These are phyloP conservation scores for Pycnonotus jocosus DNA, from an alignment of 2,113 vertebrate species.

Conservation along the genomic window DNA sequence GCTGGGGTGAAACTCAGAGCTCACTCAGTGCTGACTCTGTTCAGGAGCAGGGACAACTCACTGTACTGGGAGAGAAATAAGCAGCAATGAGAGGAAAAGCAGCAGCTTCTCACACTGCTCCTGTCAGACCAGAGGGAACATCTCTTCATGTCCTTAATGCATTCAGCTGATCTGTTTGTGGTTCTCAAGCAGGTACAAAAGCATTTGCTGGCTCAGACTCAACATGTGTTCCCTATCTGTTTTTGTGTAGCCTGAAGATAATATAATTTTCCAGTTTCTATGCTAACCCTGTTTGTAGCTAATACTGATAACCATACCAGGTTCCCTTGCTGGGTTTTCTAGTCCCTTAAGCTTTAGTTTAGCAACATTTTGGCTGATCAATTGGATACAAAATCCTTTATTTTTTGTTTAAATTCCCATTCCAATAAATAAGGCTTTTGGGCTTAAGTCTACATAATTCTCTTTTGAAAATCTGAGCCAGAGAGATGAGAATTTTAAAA, in stretches of 20 bases:
- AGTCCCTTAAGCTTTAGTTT: constrained; percentile 30
- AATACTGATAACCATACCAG: constrained; percentile 5
- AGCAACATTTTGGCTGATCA: constrained; percentile 56
- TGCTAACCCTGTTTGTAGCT: neutral
- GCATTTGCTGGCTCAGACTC: neutral
- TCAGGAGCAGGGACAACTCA: neutral
- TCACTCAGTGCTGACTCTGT: accelerated
- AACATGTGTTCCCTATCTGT: neutral
- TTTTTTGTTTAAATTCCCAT: constrained; percentile 50
- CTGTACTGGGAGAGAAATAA: neutral
- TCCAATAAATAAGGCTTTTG: constrained; percentile 53
- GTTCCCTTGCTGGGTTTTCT: neutral
- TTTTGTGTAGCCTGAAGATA: neutral
- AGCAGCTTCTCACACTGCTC: neutral
- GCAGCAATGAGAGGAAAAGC: neutral
- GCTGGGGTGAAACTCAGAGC: neutral
- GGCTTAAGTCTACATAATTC: constrained; percentile 15
- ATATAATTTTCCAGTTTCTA: constrained; percentile 1
- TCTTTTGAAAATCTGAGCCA: constrained; percentile 19
- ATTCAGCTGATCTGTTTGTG: neutral
- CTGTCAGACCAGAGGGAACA: neutral
- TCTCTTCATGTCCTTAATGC: neutral
- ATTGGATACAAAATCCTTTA: neutral
- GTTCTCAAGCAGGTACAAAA: neutral
- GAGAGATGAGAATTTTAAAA: neutral